Evolutionary conservation across 2,888 invertebrate genomes (phyloP), one percentile per base, ranked within the genome.

Genomic region (Drosophila subquinaria): DNA sequence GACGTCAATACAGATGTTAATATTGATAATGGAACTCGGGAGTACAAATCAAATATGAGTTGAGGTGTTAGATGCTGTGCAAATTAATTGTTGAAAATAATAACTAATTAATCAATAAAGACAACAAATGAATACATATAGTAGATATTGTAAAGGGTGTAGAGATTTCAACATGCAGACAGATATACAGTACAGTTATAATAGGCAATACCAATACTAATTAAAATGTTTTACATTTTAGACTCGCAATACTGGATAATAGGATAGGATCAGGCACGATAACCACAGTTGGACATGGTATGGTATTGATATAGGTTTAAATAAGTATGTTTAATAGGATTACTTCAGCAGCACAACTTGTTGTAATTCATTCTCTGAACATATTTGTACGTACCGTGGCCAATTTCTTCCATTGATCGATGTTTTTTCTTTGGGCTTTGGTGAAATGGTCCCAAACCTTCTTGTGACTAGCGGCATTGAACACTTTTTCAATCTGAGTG

Each of bases 381-480:
- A 81, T 75, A 76, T 82, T 82, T 82, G 88, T 92, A 94, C 94
- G 95, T 96, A 98, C 98, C 97, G 96, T 96, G 73, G 97, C 96
- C 95, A 98, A 97, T 95, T 97, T 98, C 94, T 97, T 97, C 99
- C 98, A 98, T 93, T 97, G 95, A 94, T 98, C 98, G 94, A 99
- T 97, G 95, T 98, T 98, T 96, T 98, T 98, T 95, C 98, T 95
- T 94, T 98, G 98, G 90, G 98, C 97, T 95, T 98, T 98, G 94
- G 98, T 98, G 96, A 99, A 98, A 96, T 98, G 98, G 96, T 98
- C 98, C 98, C 98, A 98, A 94, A 97, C 98, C 94, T 98, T 98
- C 96, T 98, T 98, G 95, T 98, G 98, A 94, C 96, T 96, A 93
- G 98, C 97, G 92, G 97, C 97, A 94, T 95, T 95, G 95, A 98